phyloP scores from a whole-genome alignment of 37 sponge, comb jelly and placozoan species.

The Ephydatia muelleri region DNA sequence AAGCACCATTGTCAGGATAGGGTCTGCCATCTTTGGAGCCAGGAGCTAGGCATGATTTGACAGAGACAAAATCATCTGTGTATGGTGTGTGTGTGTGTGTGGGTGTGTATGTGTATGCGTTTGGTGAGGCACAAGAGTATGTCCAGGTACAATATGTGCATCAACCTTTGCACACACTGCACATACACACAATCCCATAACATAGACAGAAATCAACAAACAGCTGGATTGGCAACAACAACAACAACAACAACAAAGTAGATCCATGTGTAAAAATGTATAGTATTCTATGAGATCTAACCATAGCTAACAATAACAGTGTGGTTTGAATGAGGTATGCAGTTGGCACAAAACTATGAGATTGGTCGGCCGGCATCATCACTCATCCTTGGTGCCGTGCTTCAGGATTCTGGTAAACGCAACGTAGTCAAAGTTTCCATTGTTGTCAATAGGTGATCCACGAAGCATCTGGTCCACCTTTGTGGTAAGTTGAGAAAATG shows the following conservation, averaged over 20 bases:
- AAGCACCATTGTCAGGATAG: constrained; percentile 74
- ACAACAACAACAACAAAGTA: too few species aligned
- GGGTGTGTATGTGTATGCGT: neutral
- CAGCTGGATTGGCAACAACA: too few species aligned
- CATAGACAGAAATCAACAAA: neutral
- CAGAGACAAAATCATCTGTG: neutral
- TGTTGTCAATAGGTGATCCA: constrained; percentile 90
- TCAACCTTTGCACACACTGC: neutral
- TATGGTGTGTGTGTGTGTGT: too few species aligned
- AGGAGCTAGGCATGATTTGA: neutral
- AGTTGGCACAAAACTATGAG: neutral
- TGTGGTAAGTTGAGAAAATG: neutral
- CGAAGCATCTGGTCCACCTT: constrained; percentile 96
- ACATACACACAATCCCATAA: neutral
- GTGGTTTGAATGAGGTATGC: neutral
- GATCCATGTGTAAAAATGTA: too few species aligned
- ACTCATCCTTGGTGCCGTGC: constrained; percentile 98
- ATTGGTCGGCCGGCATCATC: neutral
- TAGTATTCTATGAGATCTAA: neutral
- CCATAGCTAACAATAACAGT: neutral
- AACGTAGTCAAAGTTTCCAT: constrained; percentile 93
- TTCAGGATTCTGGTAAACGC: constrained; percentile 97
- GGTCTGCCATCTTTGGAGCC: constrained; percentile 70
- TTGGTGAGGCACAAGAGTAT: neutral
- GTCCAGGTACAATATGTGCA: neutral